Conservation (phyloP, 2,113 vertebrate genomes). For the Pipra filicauda region DNA sequence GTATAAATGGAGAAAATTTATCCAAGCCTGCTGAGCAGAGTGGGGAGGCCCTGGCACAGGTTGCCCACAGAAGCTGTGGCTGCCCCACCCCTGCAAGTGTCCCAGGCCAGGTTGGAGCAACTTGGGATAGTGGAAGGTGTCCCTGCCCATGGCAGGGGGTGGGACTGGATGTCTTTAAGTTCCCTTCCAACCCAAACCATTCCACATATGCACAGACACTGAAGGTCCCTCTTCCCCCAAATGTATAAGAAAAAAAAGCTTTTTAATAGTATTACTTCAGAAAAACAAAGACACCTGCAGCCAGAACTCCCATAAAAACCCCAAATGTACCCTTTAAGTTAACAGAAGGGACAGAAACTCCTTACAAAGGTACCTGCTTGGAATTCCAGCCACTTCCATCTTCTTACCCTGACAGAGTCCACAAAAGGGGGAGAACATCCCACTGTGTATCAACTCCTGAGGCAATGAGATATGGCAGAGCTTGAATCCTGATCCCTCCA, state of each 20-base stretch:
- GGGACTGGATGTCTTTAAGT: not conserved
- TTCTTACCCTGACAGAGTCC: not conserved
- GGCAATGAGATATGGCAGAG: not conserved
- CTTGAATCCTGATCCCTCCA: not conserved
- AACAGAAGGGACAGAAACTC: not conserved
- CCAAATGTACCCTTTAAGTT: not conserved
- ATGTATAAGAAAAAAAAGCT: not conserved
- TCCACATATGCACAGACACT: accelerated
- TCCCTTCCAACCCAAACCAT: not conserved
- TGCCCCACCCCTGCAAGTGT: not conserved
- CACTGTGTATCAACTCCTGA: not conserved
- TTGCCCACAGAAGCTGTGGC: not conserved
- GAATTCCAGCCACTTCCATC: not conserved
- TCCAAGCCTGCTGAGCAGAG: not conserved
- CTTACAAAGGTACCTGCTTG: not conserved
- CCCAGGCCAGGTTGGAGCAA: accelerated
- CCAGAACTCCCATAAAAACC: accelerated
- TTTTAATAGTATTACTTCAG: not conserved
- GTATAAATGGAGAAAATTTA: not conserved
- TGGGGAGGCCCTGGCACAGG: not conserved
- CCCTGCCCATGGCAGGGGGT: not conserved
- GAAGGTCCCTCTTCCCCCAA: not conserved
- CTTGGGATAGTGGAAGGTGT: not conserved
- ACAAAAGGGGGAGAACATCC: not conserved
- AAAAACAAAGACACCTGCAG: not conserved